These are phyloP conservation scores for Scaptodrosophila lebanonensis DNA, from an alignment of 1,140 invertebrate genomes.

Conservation along the genomic window DNA sequence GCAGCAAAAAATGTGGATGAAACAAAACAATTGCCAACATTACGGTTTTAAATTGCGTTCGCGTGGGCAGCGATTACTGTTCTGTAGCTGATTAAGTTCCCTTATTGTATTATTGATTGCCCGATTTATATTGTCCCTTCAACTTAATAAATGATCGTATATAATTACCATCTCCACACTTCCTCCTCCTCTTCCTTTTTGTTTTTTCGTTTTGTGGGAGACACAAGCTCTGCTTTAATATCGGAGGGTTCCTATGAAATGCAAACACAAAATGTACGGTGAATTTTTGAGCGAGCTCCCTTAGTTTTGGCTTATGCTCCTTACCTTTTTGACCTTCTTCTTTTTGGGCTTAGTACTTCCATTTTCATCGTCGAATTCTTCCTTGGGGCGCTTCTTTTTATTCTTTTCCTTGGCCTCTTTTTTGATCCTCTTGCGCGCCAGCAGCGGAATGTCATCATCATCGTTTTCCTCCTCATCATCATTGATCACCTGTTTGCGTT, in stretches of 20 bases:
- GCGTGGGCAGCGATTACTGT: slow-evolving; percentile 2
- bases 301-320: neutral
- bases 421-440: slow-evolving; percentile 81
- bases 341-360: slow-evolving; percentile 79
- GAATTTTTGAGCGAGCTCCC: slow-evolving; percentile 8
- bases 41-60: neutral
- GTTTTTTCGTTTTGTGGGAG: slow-evolving; percentile 84
- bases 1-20: neutral
- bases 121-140: too few species aligned
- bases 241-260: too few species aligned
- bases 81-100: too few species aligned
- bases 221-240: slow-evolving; percentile 56
- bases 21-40: too few species aligned
- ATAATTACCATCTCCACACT: slow-evolving; percentile 93
- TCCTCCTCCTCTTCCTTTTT: slow-evolving; percentile 87
- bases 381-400: slow-evolving; percentile 80
- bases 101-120: too few species aligned
- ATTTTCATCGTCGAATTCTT: slow-evolving; percentile 81
- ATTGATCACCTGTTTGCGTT: slow-evolving; percentile 45
- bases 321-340: slow-evolving; percentile 78
- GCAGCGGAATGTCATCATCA: slow-evolving; percentile 83
- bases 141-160: too few species aligned
- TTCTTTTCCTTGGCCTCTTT: slow-evolving; percentile 79
- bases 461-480: slow-evolving; percentile 70
- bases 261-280: neutral